Base-by-base conservation (phyloP, 2,113 vertebrate genomes). In the Sminthopsis crassicaudata region DNA sequence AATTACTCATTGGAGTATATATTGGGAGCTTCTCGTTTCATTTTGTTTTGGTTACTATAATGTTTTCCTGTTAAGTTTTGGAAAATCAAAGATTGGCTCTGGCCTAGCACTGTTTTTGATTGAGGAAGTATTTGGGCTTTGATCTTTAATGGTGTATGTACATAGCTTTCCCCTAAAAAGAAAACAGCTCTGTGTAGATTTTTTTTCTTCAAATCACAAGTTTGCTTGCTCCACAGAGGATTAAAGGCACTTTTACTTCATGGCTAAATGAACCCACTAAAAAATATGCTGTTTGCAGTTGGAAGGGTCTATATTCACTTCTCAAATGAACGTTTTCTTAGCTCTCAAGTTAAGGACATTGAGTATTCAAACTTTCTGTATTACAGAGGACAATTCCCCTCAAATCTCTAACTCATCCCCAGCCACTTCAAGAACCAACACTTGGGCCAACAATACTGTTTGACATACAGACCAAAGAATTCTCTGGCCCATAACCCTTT, bases 231-330 rank as follows among this genome's bases (percentile, higher is more conserved):
- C 91, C 94, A 91, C 51, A 11, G 88, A 95, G 95, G 4, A 4
- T 36, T 36, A 22, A 19, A 91, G 92, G 91, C 54, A 60, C 96
- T 93, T 96, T 92, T 92, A 42, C n/a, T 25, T 91, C 84, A 48
- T 76, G 92, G 96, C 95, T 95, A 95, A 98, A 92, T 54, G 92
- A 94, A 95, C 93, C 93, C 96, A 93, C 93, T 92, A 91, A 97
- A 95, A 96, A 96, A 97, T 98, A 96, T 96, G 42, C 94, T 97
- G 93, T 95, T 97, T 96, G 93, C 96, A 96, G 96, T 96, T 97
- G 97, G 94, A 97, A 98, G 95, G 92, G 97, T 93, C 95, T 96
- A 97, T 96, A 97, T 96, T 97, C 97, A 97, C 92, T 1, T 2
- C 95, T 95, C 95, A 84, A 95, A 93, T 96, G 96, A 96, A 97